Base-by-base conservation (phyloP, 2,113 vertebrate species). In the Carlito syrichta region DNA sequence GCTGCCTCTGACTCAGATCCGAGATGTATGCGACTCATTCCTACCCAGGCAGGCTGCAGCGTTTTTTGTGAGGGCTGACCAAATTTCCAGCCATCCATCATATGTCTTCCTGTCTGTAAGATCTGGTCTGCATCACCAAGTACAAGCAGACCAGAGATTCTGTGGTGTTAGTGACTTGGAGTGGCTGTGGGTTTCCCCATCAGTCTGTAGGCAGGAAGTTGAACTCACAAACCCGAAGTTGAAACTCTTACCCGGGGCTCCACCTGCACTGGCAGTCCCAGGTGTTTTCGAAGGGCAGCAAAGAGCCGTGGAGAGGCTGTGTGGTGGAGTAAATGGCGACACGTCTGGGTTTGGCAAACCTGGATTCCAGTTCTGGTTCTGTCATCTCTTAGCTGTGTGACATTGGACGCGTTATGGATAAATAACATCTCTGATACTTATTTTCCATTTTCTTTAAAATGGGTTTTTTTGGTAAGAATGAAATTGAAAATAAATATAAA, bases 91-190 rank as follows among this genome's bases (percentile, higher is more conserved):
- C 52, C 66, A 58, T 35, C 62, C 63, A 35, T 68, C 38, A 43
- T 54, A 32, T 69, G 63, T 63, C 92, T 81, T 89, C 52, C 90
- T 78, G n/a, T 66, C 71, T 92, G 71, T 23, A n/a, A n/a, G n/a
- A n/a, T n/a, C n/a, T n/a, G n/a, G n/a, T n/a, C n/a, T n/a, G n/a
- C n/a, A n/a, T n/a, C 10, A 13, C 4, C 43, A 19, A 0, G 86
- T 35, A 17, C 35, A 10, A 45, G 14, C 14, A 81, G 30, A 19
- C 10, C 38, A 35, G 54, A 40, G 11, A 3, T 35, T 77, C 83
- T 79, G n/a, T 40, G 48, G n/a, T 13, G 43, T 8, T 56, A 1
- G 1, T 48, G 60, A 40, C 66, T 50, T 43, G 40, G 66, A 90
- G 60, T 16, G 85, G 8, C 11, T 43, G 23, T 8, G 81, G 79